Evolutionary conservation across 2,888 invertebrate species (phyloP).

Genomic region (Cryptocheilus praepositus): DNA sequence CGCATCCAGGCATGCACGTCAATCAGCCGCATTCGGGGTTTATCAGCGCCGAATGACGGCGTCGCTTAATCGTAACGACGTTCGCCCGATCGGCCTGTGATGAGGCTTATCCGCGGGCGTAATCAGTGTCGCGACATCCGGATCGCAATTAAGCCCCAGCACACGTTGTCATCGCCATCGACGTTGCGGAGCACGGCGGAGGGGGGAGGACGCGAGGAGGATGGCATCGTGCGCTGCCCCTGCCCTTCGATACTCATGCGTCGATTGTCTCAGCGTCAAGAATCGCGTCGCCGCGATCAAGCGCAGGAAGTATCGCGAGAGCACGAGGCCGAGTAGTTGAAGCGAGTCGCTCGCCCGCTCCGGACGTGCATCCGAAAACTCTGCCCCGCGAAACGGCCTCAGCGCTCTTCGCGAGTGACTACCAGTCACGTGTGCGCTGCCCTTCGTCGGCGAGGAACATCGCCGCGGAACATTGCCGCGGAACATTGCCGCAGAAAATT

Average conservation of each 20-base stretch:
- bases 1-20: too few species aligned
- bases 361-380: not conserved
- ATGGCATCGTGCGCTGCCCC: conserved; percentile 43
- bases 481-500: too few species aligned
- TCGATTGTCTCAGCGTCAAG: conserved; percentile 29
- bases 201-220: conserved; percentile 20
- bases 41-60: not conserved
- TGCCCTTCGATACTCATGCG: conserved; percentile 35
- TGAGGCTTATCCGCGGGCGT: not conserved
- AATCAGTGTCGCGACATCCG: conserved; percentile 5
- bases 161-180: conserved; percentile 5
- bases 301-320: conserved; percentile 19
- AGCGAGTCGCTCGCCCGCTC: conserved; percentile 11
- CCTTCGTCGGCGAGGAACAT: too few species aligned
- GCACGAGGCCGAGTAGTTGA: conserved; percentile 8
- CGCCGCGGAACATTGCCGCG: too few species aligned
- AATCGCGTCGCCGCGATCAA: conserved; percentile 32
- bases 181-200: not conserved
- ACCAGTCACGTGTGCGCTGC: too few species aligned
- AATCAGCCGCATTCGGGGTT: too few species aligned
- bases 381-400: too few species aligned
- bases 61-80: conserved; percentile 2
- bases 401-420: too few species aligned
- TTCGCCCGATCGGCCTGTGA: conserved; percentile 4
- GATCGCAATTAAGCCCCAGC: not conserved